phyloP scores from a whole-genome alignment of 1,140 invertebrate genomes.

The Nasonia vitripennis region DNA sequence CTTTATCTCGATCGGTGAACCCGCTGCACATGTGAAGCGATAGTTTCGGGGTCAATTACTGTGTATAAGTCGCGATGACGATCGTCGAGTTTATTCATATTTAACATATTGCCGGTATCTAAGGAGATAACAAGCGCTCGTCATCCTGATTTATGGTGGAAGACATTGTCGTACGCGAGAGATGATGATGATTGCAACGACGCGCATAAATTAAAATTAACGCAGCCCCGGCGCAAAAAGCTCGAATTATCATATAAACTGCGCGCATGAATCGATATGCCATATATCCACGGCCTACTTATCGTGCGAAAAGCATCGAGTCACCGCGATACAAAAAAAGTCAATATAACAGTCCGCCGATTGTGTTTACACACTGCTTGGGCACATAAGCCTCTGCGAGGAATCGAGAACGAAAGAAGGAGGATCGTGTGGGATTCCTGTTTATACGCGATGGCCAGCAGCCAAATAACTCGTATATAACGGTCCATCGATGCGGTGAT shows the following conservation, averaged over 20 bases:
- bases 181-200: background rate
- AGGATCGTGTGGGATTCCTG: background rate
- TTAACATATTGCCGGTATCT: background rate
- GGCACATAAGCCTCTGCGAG: background rate
- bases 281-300: background rate
- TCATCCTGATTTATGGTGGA: background rate
- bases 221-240: background rate
- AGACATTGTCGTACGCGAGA: background rate
- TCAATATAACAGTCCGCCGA: too few species aligned
- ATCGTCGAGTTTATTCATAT: background rate
- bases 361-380: too few species aligned
- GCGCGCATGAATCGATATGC: background rate
- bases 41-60: background rate
- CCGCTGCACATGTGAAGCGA: too few species aligned
- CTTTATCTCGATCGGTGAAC: background rate
- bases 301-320: too few species aligned
- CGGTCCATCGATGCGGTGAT: constrained; percentile 60
- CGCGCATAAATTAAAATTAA: background rate
- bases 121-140: background rate
- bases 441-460: constrained; percentile 55
- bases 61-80: background rate
- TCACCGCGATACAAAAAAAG: too few species aligned
- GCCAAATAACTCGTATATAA: constrained; percentile 67
- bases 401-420: constrained; percentile 57
- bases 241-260: background rate